phyloP scores from a whole-genome alignment of 1,140 invertebrate genomes.

The Ceratina australensis region DNA sequence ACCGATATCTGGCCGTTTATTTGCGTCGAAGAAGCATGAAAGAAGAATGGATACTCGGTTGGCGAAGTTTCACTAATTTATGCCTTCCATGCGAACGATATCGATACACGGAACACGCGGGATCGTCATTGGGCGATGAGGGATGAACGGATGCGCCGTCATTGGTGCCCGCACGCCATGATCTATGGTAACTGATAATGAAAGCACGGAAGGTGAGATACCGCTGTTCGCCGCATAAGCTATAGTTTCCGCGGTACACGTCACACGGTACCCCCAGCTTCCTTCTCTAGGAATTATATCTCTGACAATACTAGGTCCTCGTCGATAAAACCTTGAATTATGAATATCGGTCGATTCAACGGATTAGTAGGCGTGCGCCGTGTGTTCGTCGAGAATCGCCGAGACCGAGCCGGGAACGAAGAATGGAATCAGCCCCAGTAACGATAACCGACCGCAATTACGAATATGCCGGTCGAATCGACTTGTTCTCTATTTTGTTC shows the following conservation, averaged over 20 bases:
- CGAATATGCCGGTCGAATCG: background rate
- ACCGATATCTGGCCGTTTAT: too few relatives aligned
- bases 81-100: background rate
- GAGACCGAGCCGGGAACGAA: background rate
- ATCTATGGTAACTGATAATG: constrained; percentile 78
- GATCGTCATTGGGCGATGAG: constrained; percentile 61
- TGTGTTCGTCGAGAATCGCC: background rate
- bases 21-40: too few relatives aligned
- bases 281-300: constrained; percentile 67
- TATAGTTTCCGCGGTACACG: constrained; percentile 69
- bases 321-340: constrained; percentile 74
- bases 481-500: background rate
- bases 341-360: constrained; percentile 72
- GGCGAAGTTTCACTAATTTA: background rate
- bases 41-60: too few relatives aligned
- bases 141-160: constrained; percentile 76
- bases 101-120: background rate
- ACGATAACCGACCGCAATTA: background rate
- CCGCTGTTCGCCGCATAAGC: constrained; percentile 57
- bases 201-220: constrained; percentile 75
- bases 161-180: constrained; percentile 65
- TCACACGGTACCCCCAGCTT: constrained; percentile 56
- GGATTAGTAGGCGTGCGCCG: constrained; percentile 27
- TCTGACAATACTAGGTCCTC: constrained; percentile 63
- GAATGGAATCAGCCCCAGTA: background rate